Base-by-base conservation (phyloP, 2,113 vertebrate species). In the Actenoides lindsayi region DNA sequence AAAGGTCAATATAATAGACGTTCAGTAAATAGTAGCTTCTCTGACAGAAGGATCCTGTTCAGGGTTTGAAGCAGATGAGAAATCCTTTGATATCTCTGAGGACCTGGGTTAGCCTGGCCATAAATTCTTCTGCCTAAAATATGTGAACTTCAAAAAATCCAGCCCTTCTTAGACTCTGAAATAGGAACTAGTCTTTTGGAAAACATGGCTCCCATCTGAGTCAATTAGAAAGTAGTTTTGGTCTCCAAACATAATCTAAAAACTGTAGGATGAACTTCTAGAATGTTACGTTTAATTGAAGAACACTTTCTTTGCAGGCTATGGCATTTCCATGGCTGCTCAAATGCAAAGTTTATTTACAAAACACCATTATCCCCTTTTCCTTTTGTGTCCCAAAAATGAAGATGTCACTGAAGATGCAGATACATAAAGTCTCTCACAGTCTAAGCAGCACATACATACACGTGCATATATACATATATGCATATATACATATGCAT, bases 1-100 rank as follows among this genome's bases (percentile, higher is more conserved):
- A 76, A 67, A 50, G 1, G 23, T 50, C 7, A 8, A 7, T 27
- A 50, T 20, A 54, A 33, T 4, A 54, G 33, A 31, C 0, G 0
- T 76, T 24, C 8, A 11, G 16, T 27, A 23, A n/a, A 8, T 20
- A 33, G 16, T 8, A 87, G 2, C 18, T 73, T 82, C 48, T 69
- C 25, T 44, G 44, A 41, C 21, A 83, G 41, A 76, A 48, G 31
- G 16, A 7, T 16, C 16, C 23, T 87, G 39, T 42, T 60, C 21
- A 76, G 15, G 16, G 56, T 64, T 87, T 85, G 53, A 86, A 80
- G 50, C 14, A 83, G 41, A 46, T 23, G 3, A 83, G 39, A 71
- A 90, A 48, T 46, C 35, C 13, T 57, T 39, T 11, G 30, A 7
- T 18, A 64, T 20, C 16, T 46, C 62, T 56, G 53, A 81, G 46